Conservation (phyloP, 1,140 invertebrate genomes). For the Drosophila mayri region DNA sequence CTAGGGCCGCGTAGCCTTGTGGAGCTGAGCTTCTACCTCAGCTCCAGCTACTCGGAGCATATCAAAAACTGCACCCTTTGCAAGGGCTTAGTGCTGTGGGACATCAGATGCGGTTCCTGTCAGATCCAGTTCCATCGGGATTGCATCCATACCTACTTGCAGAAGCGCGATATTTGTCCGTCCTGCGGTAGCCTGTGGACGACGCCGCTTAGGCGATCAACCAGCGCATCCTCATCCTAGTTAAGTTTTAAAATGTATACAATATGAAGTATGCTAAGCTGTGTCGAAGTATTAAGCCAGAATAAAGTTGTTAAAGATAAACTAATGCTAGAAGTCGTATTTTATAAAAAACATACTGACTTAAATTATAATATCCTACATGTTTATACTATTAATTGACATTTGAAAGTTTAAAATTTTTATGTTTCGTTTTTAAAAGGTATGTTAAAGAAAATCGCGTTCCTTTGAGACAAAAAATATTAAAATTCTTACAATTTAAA, state of each 20-base stretch:
- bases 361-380: no score
- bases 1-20: constrained; percentile 63
- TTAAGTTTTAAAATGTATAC: not conserved
- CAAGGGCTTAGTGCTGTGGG: constrained; percentile 67
- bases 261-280: not conserved
- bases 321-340: not conserved
- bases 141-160: constrained; percentile 64
- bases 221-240: not conserved
- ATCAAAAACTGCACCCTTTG: constrained; percentile 65
- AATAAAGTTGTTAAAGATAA: not conserved
- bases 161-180: constrained; percentile 63
- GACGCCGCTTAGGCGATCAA: constrained; percentile 43
- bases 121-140: constrained; percentile 56
- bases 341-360: no score
- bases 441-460: no score
- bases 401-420: no score
- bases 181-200: constrained; percentile 53
- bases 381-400: no score
- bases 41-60: constrained; percentile 45
- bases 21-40: constrained; percentile 61
- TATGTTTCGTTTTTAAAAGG: no score
- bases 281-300: not conserved
- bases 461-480: no score
- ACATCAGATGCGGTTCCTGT: constrained; percentile 58
- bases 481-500: not conserved